A percentile compares a stretch with the other conserved stretches of the same genome.
Evolutionary conservation across 2,113 vertebrate species (phyloP).

Genomic region (Zosterops borbonicus): DNA sequence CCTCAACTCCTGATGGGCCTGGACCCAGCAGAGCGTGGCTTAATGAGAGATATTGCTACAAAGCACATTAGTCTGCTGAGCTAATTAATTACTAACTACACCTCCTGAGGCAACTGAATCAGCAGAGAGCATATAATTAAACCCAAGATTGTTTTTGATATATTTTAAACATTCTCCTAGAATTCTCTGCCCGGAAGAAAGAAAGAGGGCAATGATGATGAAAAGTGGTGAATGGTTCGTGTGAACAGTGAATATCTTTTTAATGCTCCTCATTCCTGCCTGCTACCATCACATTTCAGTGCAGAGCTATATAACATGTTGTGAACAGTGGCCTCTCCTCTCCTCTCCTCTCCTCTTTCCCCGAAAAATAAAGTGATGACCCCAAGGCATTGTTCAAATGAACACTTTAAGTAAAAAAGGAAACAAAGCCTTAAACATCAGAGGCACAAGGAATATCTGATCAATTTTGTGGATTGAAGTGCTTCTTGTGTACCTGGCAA

Average conservation of each 20-base stretch:
- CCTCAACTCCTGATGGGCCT: neutral
- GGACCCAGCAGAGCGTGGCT: neutral
- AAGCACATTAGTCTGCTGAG: neutral
- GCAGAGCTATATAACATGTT: neutral
- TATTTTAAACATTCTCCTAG: neutral
- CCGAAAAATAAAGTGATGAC: neutral
- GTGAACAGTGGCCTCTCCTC: too few species aligned
- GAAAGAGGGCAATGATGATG: neutral
- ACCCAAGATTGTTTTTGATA: neutral
- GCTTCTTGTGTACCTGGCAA: neutral
- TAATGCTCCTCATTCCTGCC: neutral
- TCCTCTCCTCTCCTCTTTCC: too few species aligned
- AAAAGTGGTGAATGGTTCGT: neutral
- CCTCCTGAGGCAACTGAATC: neutral
- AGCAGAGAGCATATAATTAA: conserved; percentile 14
- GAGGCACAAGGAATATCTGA: neutral
- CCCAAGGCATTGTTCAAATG: neutral
- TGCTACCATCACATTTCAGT: neutral
- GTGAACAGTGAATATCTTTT: neutral
- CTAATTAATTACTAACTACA: conserved; percentile 17
- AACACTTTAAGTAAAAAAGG: neutral
- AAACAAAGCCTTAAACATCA: neutral
- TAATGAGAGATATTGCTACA: neutral
- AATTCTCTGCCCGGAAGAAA: neutral
- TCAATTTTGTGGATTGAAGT: neutral